Percentiles rank a stretch among this genome's conserved stretches.
Conservation (phyloP, 2,113 vertebrate genomes). For the Datnioides undecimradiatus region DNA sequence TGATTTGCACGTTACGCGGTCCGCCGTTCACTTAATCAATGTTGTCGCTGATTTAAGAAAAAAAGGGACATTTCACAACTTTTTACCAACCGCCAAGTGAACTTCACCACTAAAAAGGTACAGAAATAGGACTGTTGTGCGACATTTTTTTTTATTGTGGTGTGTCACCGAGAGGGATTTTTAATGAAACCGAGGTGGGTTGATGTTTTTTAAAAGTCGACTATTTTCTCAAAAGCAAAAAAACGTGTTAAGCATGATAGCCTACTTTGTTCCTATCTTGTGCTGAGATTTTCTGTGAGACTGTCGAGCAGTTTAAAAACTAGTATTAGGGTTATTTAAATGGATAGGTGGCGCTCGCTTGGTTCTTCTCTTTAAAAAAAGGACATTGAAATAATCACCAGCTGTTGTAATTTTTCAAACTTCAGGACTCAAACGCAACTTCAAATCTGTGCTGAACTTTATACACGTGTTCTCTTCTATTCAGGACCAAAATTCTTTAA, state of each 20-base stretch:
- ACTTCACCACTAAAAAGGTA: slow-evolving; percentile 88
- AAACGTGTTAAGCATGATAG: slow-evolving; percentile 90
- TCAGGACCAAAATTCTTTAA: slow-evolving; percentile 98
- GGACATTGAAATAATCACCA: slow-evolving; percentile 87
- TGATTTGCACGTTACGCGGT: slow-evolving; percentile 91
- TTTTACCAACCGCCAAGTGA: slow-evolving; percentile 84
- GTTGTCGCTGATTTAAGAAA: slow-evolving; percentile 69
- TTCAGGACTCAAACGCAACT: slow-evolving; percentile 99
- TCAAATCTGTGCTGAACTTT: slow-evolving; percentile 99
- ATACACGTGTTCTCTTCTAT: slow-evolving; percentile 86
- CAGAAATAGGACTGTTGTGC: slow-evolving; percentile 77
- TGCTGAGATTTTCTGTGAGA: slow-evolving; percentile 94
- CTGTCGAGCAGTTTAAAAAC: slow-evolving; percentile 93
- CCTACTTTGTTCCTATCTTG: slow-evolving; percentile 92
- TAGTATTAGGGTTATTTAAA: slow-evolving; percentile 97
- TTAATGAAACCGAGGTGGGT: slow-evolving; percentile 89
- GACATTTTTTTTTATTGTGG: slow-evolving; percentile 83
- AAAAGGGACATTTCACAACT: slow-evolving; percentile 87
- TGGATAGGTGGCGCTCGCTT: slow-evolving; percentile 98
- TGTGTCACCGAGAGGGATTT: slow-evolving; percentile 82
- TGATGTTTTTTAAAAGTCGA: slow-evolving; percentile 90
- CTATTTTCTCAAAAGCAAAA: slow-evolving; percentile 91
- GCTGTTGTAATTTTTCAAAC: slow-evolving; percentile 94
- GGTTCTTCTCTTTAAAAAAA: slow-evolving; percentile 91
- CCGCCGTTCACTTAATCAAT: slow-evolving; percentile 85